A percentile compares a stretch with the other conserved stretches of the same genome.
phyloP scores from a whole-genome alignment of 1,140 invertebrate genomes.

The Ephestia elutella region DNA sequence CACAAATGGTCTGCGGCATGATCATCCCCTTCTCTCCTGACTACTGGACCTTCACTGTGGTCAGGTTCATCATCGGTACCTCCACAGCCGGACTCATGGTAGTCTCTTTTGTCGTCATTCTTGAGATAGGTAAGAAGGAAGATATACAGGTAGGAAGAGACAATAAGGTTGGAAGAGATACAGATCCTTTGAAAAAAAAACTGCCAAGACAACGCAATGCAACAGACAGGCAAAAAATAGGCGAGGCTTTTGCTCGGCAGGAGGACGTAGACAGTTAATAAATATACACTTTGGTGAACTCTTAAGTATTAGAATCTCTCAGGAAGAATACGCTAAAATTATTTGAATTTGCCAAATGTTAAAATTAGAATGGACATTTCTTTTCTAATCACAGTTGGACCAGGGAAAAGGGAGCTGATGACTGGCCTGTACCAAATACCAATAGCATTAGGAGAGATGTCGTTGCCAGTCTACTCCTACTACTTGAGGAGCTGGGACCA shows the following conservation, averaged over 20 bases:
- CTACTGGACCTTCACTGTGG: slow-evolving; percentile 73
- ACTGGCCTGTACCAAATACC: slow-evolving; percentile 52
- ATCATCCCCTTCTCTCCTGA: slow-evolving; percentile 73
- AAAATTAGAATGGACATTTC: no score
- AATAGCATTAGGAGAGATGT: slow-evolving; percentile 69
- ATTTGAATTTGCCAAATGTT: no score
- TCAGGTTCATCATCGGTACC: slow-evolving; percentile 73
- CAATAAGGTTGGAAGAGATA: no score
- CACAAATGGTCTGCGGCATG: slow-evolving; percentile 74
- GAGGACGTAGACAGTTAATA: no score
- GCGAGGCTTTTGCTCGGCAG: no score
- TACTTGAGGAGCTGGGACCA: slow-evolving; percentile 72
- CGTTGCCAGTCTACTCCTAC: slow-evolving; percentile 71
- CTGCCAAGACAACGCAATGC: no score
- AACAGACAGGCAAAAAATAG: no score
- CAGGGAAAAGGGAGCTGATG: slow-evolving; percentile 19
- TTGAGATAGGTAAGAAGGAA: slow-evolving; percentile 33
- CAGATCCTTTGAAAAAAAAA: no score
- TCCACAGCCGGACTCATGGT: slow-evolving; percentile 74
- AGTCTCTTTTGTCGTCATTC: slow-evolving; percentile 65
- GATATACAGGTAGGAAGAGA: no score
- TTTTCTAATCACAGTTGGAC: slow-evolving; percentile 10
- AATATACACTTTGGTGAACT: no score
- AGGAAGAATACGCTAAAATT: no score
- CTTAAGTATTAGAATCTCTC: no score